Evolutionary conservation across 2,113 vertebrate genomes (phyloP).

Genomic region (Amphiprion percula): DNA sequence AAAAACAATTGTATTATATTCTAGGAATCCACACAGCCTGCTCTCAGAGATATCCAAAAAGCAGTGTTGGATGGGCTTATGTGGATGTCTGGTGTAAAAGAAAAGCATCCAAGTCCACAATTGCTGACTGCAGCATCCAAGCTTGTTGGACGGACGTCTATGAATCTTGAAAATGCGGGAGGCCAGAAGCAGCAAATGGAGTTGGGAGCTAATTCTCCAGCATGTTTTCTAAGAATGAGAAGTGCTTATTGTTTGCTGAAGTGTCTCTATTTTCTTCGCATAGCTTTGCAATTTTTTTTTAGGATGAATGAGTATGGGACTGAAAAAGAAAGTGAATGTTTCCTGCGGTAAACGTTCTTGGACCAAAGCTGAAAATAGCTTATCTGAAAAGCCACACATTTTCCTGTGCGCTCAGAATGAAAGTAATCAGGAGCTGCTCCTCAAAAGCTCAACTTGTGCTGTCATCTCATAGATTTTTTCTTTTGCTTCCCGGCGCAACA

Average conservation of each 20-base stretch:
- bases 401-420: constrained; percentile 9
- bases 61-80: neutral
- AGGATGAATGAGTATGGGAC: neutral
- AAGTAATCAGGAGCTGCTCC: constrained; percentile 14
- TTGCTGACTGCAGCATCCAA: constrained; percentile 46
- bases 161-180: constrained; percentile 15
- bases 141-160: constrained; percentile 5
- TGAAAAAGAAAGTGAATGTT: neutral
- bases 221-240: neutral
- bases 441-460: constrained; percentile 4
- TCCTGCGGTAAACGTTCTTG: neutral
- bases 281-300: neutral
- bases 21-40: neutral
- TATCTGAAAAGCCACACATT: constrained; percentile 25
- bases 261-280: neutral
- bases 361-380: constrained; percentile 18
- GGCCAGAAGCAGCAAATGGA: constrained; percentile 15
- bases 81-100: neutral
- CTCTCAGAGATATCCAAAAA: neutral
- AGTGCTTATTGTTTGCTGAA: neutral
- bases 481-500: neutral
- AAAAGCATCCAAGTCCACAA: constrained; percentile 48
- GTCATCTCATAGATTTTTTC: neutral
- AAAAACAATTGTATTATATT: neutral
- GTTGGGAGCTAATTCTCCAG: neutral